Evolutionary conservation across 2,888 invertebrate genomes (phyloP).

Genomic region (Stenodera caucasica): DNA sequence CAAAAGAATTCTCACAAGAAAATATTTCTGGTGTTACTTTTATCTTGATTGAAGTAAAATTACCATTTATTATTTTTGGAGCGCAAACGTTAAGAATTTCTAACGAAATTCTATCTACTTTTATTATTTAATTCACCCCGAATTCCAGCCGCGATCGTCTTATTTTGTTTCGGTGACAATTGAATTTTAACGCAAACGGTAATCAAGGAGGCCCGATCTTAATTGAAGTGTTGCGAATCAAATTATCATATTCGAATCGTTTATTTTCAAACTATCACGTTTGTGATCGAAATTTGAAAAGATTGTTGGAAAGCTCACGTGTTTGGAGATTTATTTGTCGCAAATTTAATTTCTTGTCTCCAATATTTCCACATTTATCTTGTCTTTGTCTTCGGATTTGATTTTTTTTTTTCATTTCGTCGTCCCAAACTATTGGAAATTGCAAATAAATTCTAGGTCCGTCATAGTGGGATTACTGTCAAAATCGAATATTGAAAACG

Average conservation of each 20-base stretch:
- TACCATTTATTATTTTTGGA: background rate
- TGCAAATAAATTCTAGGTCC: slow-evolving; percentile 33
- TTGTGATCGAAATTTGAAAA: no score
- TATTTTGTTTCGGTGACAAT: background rate
- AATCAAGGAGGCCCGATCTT: background rate
- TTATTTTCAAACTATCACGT: slow-evolving; percentile 1
- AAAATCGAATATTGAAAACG: no score
- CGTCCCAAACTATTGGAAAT: slow-evolving; percentile 32
- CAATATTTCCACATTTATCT: slow-evolving; percentile 41
- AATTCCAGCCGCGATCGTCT: background rate
- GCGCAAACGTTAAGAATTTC: background rate
- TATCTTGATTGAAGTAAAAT: no score
- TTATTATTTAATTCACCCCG: background rate
- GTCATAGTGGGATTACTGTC: slow-evolving; percentile 6
- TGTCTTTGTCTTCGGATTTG: slow-evolving; percentile 27
- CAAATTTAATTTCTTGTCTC: slow-evolving; percentile 37
- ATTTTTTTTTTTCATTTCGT: background rate
- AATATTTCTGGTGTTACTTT: no score
- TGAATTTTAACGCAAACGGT: background rate
- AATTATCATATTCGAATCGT: no score
- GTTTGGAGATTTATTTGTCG: slow-evolving; percentile 29
- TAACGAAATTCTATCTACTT: background rate
- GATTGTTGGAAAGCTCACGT: no score
- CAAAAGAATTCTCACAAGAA: background rate
- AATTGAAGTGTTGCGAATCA: no score